Conservation (phyloP, 2,797 vertebrate genomes). For the Xiphorhynchus erythropygius region DNA sequence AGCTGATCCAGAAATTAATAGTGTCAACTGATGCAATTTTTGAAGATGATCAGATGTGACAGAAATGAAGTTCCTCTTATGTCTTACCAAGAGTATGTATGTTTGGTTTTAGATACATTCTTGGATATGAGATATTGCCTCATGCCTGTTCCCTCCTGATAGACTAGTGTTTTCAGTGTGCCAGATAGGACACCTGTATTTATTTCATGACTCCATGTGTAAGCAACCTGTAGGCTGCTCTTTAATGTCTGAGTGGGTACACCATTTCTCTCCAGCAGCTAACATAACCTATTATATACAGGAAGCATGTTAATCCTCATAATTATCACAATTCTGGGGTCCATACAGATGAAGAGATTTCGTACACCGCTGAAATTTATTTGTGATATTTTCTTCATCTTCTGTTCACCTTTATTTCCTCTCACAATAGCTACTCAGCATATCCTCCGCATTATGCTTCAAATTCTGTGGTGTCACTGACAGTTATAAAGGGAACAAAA, state of each 20-base stretch:
- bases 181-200: neutral
- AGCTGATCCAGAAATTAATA: neutral
- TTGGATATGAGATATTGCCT: neutral
- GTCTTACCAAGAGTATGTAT: neutral
- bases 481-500: conserved; percentile 31
- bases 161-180: neutral
- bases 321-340: conserved; percentile 51
- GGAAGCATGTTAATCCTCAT: conserved; percentile 55
- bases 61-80: neutral
- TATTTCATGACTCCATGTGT: neutral
- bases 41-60: neutral
- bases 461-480: neutral
- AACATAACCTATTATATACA: conserved; percentile 4
- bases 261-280: conserved; percentile 17
- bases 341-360: conserved; percentile 23
- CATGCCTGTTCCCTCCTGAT: neutral
- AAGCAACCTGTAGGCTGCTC: neutral
- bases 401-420: conserved; percentile 17
- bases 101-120: neutral
- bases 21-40: neutral
- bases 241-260: conserved; percentile 42
- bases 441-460: conserved; percentile 6
- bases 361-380: conserved; percentile 51
- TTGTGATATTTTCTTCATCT: conserved; percentile 20
- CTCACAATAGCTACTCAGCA: neutral